A percentile compares a stretch with the other conserved stretches of the same genome.
Conservation (phyloP, 2,113 vertebrate species). For the Protobothrops mucrosquamatus region DNA sequence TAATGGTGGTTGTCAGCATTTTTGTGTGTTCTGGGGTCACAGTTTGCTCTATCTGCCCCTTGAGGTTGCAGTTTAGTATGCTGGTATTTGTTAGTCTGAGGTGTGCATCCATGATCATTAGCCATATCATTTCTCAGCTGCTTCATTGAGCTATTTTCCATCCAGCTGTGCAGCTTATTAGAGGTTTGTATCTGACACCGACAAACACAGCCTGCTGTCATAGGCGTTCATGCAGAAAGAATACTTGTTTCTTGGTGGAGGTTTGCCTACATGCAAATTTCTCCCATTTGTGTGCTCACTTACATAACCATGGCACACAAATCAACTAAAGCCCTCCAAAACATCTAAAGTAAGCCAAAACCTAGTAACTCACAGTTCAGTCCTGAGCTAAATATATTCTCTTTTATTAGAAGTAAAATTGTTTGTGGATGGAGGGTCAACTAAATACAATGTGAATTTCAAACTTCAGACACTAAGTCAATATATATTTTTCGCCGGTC, state of each 20-base stretch:
- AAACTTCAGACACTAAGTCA: background rate
- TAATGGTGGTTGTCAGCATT: background rate
- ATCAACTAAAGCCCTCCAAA: background rate
- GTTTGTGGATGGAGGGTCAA: background rate
- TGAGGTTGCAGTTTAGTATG: background rate
- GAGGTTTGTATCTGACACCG: background rate
- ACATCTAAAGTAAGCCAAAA: background rate
- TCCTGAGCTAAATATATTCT: background rate
- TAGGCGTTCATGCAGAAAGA: background rate
- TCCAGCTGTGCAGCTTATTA: background rate
- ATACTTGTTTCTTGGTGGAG: background rate
- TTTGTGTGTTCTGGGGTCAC: background rate
- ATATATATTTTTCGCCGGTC: background rate
- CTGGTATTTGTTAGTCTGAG: background rate
- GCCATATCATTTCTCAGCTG: background rate
- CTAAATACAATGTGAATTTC: background rate
- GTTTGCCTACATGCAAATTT: background rate
- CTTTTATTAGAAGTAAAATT: background rate
- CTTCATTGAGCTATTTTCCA: background rate
- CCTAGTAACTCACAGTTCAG: background rate
- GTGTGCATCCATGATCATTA: background rate
- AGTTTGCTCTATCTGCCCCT: background rate
- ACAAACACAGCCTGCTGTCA: background rate
- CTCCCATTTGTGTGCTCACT: background rate
- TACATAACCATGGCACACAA: background rate